phyloP scores from a whole-genome alignment of 2,797 vertebrate genomes.

The Pseudomugil gertrudae region DNA sequence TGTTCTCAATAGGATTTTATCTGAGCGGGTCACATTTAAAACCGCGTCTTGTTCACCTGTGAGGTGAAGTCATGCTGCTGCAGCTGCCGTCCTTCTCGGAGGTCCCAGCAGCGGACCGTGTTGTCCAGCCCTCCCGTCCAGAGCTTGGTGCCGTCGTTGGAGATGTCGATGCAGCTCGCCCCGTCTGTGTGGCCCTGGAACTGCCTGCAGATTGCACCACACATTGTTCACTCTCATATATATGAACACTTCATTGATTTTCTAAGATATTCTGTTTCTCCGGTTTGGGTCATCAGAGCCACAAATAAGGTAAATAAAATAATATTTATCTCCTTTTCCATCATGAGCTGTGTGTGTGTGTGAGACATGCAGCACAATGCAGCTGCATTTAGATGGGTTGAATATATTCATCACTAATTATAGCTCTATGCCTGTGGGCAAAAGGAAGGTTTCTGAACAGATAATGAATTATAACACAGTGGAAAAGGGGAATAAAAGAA shows the following conservation, averaged over 20 bases:
- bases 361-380: neutral
- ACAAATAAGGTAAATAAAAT: neutral
- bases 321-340: neutral
- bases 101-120: slow-evolving; percentile 90
- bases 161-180: slow-evolving; percentile 91
- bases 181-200: slow-evolving; percentile 73
- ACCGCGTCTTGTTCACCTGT: slow-evolving; percentile 53
- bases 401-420: neutral
- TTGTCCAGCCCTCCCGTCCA: slow-evolving; percentile 91
- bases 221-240: neutral
- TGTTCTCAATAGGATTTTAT: neutral
- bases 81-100: slow-evolving; percentile 80
- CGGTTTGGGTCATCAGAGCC: too few relatives aligned
- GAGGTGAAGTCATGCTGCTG: slow-evolving; percentile 80
- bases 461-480: neutral
- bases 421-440: neutral
- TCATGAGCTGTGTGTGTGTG: neutral
- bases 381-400: neutral
- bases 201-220: slow-evolving; percentile 61
- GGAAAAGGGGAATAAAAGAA: neutral
- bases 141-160: slow-evolving; percentile 86
- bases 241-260: too few relatives aligned
- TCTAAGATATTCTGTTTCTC: too few relatives aligned
- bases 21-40: neutral
- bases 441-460: neutral